A percentile compares a stretch with the other conserved stretches of the same genome.
Evolutionary conservation across 2,888 invertebrate genomes (phyloP).

Genomic region (Molorchus minor): DNA sequence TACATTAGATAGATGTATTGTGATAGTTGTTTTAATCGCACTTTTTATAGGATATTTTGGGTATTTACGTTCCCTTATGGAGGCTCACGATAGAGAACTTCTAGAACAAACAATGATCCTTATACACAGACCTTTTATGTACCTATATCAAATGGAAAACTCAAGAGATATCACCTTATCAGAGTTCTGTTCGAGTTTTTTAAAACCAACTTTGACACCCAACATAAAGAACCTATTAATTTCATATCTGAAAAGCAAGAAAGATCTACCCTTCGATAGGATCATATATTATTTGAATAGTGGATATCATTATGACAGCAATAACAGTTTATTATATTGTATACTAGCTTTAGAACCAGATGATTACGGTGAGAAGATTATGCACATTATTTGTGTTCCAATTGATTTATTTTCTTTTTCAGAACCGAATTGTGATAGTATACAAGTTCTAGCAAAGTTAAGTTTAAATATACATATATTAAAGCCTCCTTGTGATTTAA

Average conservation of each 20-base stretch:
- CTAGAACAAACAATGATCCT: slow-evolving; percentile 76
- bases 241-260: slow-evolving; percentile 70
- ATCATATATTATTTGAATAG: slow-evolving; percentile 59
- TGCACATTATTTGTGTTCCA: background rate
- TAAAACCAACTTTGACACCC: slow-evolving; percentile 73
- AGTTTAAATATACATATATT: slow-evolving; percentile 59
- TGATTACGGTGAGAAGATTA: slow-evolving; percentile 68
- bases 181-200: slow-evolving; percentile 73
- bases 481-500: slow-evolving; percentile 58
- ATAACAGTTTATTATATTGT: slow-evolving; percentile 71
- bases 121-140: slow-evolving; percentile 77
- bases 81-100: slow-evolving; percentile 71
- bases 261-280: slow-evolving; percentile 61
- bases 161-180: slow-evolving; percentile 65
- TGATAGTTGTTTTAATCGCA: background rate
- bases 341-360: slow-evolving; percentile 74
- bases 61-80: slow-evolving; percentile 75
- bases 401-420: slow-evolving; percentile 46
- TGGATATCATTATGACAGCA: slow-evolving; percentile 60
- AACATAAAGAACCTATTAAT: slow-evolving; percentile 75
- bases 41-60: slow-evolving; percentile 73
- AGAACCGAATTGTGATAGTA: slow-evolving; percentile 64
- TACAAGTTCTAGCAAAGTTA: slow-evolving; percentile 68
- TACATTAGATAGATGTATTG: slow-evolving; percentile 53
- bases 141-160: slow-evolving; percentile 63